Percentiles rank a stretch among this genome's conserved stretches.
These are phyloP conservation scores for Melanerpes aurifrons DNA, from an alignment of 2,113 vertebrate genomes.

Conservation along the genomic window DNA sequence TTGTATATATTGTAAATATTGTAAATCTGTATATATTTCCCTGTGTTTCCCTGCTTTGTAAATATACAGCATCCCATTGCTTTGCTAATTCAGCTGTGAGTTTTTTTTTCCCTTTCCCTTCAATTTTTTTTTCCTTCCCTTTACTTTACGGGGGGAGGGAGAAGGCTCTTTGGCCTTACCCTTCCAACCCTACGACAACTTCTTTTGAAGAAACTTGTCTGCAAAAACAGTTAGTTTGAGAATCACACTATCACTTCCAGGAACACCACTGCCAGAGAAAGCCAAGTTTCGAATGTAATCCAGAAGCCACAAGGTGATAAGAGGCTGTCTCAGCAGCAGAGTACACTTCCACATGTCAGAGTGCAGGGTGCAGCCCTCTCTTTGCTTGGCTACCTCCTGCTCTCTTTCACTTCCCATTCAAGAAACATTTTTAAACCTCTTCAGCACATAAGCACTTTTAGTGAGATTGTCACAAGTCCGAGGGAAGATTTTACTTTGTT, in stretches of 20 bases:
- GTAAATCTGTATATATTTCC: too few species aligned
- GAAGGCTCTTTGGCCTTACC: too few species aligned
- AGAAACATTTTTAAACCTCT: constrained; percentile 29
- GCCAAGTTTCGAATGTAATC: not conserved
- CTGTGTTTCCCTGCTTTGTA: too few species aligned
- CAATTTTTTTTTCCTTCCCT: too few species aligned
- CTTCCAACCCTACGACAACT: too few species aligned
- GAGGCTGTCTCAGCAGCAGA: constrained; percentile 41
- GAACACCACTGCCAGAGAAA: not conserved
- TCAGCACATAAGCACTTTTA: not conserved
- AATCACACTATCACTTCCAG: not conserved
- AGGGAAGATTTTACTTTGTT: constrained; percentile 14
- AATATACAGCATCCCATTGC: too few species aligned
- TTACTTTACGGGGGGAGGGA: too few species aligned
- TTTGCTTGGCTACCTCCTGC: constrained; percentile 32
- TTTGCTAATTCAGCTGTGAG: too few species aligned
- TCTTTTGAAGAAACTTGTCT: constrained; percentile 31
- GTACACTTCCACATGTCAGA: constrained; percentile 29
- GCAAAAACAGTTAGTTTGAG: not conserved
- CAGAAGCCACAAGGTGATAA: constrained; percentile 57
- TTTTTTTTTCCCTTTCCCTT: too few species aligned
- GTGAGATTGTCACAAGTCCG: not conserved
- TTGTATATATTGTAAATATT: too few species aligned
- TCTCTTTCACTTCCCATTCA: not conserved
- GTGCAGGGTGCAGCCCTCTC: constrained; percentile 31